Percentiles rank a stretch among this genome's conserved stretches.
Conservation (phyloP, 2,113 vertebrate species). For the Plecturocebus donacophilus region DNA sequence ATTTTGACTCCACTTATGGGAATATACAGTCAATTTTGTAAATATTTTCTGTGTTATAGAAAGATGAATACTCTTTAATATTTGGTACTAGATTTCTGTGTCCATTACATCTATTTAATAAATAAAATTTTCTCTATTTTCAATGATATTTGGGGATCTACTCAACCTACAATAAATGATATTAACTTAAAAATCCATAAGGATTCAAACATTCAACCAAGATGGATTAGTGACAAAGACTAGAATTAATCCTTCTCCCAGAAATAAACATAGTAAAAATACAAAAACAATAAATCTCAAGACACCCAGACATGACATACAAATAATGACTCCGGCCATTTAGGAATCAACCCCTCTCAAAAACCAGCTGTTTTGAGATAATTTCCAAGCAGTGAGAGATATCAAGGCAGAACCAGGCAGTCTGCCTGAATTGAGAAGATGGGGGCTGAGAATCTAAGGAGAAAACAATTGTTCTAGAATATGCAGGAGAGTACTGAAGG, state of each 20-base stretch:
- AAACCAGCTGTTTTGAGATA: not conserved
- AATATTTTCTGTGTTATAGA: not conserved
- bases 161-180: not conserved
- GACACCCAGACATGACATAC: not conserved
- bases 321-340: not conserved
- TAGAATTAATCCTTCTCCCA: not conserved
- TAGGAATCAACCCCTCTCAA: not conserved
- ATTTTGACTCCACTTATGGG: not conserved
- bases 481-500: not conserved
- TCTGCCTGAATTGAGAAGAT: not conserved
- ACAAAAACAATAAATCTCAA: not conserved
- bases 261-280: not conserved
- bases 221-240: not conserved
- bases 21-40: not conserved
- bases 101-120: not conserved
- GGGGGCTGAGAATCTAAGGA: not conserved
- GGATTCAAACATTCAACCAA: not conserved
- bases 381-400: not conserved
- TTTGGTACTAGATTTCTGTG: not conserved
- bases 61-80: not conserved
- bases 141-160: not conserved
- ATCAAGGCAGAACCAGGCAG: not conserved
- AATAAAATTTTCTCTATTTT: not conserved
- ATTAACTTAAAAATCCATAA: not conserved
- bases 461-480: not conserved